phyloP scores from a whole-genome alignment of 2,888 invertebrate species.

The Drosophila gaucha region DNA sequence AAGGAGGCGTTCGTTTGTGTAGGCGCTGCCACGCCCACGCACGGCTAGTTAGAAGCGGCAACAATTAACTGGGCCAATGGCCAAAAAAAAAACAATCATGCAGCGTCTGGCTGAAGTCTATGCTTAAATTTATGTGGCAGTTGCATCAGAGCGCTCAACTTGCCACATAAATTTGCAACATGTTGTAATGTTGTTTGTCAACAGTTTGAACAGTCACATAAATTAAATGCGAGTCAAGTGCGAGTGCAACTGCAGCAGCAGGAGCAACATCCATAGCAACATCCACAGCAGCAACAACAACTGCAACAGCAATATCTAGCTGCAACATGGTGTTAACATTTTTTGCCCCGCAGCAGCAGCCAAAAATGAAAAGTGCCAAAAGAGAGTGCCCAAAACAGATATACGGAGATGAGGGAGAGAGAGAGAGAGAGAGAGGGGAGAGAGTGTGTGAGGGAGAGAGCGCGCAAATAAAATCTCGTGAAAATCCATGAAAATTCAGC shows the following conservation, averaged over 20 bases:
- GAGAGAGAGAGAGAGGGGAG: background rate
- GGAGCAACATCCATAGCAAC: constrained; percentile 13
- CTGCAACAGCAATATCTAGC: constrained; percentile 37
- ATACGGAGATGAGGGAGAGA: too few relatives aligned
- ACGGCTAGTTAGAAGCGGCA: constrained; percentile 6
- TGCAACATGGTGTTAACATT: constrained; percentile 78
- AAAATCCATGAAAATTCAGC: constrained; percentile 77
- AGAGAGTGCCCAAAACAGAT: constrained; percentile 5
- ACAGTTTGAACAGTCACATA: constrained; percentile 76
- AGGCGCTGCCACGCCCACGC: background rate
- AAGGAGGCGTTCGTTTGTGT: too few relatives aligned
- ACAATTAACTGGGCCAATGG: constrained; percentile 52
- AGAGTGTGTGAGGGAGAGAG: background rate
- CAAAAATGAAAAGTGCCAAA: constrained; percentile 42
- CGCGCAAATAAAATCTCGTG: constrained; percentile 58
- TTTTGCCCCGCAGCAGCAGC: constrained; percentile 60
- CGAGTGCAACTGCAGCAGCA: constrained; percentile 57
- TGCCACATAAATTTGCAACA: constrained; percentile 77
- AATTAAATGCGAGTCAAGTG: constrained; percentile 78
- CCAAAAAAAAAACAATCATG: background rate
- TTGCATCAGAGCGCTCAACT: constrained; percentile 68
- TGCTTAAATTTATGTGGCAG: constrained; percentile 70
- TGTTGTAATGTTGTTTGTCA: constrained; percentile 81
- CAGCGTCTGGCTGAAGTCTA: constrained; percentile 4
- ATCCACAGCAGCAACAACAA: constrained; percentile 35